Percentiles rank a stretch among this genome's conserved stretches.
Conservation (phyloP, 2,888 invertebrate species). For the Trichopria drosophilae region DNA sequence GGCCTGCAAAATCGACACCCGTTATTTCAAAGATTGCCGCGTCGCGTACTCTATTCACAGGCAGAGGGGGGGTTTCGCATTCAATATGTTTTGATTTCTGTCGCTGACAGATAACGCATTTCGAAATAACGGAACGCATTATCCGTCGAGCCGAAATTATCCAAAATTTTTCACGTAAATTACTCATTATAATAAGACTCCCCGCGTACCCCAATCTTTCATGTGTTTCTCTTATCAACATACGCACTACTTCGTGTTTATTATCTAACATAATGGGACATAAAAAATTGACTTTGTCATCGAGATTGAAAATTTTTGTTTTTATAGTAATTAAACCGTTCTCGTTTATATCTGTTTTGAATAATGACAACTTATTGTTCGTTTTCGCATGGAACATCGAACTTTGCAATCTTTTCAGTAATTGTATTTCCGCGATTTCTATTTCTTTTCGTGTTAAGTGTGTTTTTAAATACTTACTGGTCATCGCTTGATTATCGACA, state of each 20-base stretch:
- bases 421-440: too few relatives aligned
- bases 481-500: too few relatives aligned
- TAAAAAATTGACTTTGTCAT: neutral
- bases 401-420: too few relatives aligned
- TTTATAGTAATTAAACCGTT: slow-evolving; percentile 5
- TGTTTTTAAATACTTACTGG: too few relatives aligned
- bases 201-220: slow-evolving; percentile 7
- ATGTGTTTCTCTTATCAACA: neutral
- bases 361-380: too few relatives aligned
- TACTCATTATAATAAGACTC: neutral
- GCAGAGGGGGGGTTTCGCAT: slow-evolving; percentile 2
- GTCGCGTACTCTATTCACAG: too few relatives aligned
- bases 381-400: too few relatives aligned
- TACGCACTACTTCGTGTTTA: neutral
- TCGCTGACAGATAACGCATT: slow-evolving; percentile 7
- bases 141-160: neutral
- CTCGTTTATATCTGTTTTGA: too few relatives aligned
- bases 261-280: slow-evolving; percentile 9
- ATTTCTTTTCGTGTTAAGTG: too few relatives aligned
- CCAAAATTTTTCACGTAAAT: slow-evolving; percentile 16
- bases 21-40: slow-evolving; percentile 36
- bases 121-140: neutral
- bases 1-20: slow-evolving; percentile 48
- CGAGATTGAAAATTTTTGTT: slow-evolving; percentile 14
- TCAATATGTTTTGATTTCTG: neutral